Conservation (phyloP, 2,888 invertebrate genomes). For the Orthosia incerta region DNA sequence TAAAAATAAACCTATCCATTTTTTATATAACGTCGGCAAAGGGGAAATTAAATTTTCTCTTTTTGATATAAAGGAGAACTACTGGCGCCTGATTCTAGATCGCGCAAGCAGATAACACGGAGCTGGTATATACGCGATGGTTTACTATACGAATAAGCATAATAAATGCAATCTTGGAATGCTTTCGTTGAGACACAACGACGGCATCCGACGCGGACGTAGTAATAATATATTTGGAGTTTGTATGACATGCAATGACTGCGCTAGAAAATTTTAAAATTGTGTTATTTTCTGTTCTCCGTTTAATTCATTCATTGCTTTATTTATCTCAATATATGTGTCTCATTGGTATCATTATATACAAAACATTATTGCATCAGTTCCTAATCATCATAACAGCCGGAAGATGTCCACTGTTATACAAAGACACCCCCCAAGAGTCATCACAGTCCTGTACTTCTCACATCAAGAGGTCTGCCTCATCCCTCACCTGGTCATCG, state of each 20-base stretch:
- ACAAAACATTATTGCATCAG: too few relatives aligned
- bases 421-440: too few relatives aligned
- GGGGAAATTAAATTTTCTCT: constrained; percentile 34
- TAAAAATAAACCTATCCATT: constrained; percentile 22
- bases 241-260: background rate
- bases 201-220: constrained; percentile 1
- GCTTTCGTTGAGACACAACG: constrained; percentile 5
- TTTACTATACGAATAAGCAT: constrained; percentile 36
- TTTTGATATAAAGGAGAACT: constrained; percentile 34
- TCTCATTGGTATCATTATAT: too few relatives aligned
- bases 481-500: too few relatives aligned
- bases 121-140: constrained; percentile 13
- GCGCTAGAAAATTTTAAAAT: background rate
- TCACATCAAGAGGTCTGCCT: too few relatives aligned
- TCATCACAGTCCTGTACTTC: too few relatives aligned
- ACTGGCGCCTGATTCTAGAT: constrained; percentile 33
- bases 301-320: too few relatives aligned
- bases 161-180: constrained; percentile 28
- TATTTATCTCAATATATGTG: too few relatives aligned
- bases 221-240: background rate
- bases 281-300: too few relatives aligned
- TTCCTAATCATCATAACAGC: too few relatives aligned
- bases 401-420: too few relatives aligned
- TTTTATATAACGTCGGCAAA: constrained; percentile 35
- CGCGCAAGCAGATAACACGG: constrained; percentile 27